Evolutionary conservation across 2,888 invertebrate genomes (phyloP), one percentile per base, ranked within the genome.

Genomic region (Pherbina coryleti): DNA sequence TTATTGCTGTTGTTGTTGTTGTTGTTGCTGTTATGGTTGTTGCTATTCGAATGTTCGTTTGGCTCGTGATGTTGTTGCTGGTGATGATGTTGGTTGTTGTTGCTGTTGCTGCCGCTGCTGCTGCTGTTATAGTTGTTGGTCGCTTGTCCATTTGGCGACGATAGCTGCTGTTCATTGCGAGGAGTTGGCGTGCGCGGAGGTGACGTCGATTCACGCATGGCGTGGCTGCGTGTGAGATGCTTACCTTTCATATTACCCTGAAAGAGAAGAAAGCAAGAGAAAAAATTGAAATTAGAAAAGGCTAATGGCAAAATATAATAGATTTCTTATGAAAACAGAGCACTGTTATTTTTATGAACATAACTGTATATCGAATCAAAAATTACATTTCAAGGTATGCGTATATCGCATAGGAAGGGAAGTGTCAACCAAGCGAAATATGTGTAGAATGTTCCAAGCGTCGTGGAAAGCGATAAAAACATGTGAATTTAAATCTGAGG

Each of bases 191-290:
- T 91, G 80, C 92, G 92, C 49, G 93, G 93, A 14, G 92, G 93
- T 34, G 93, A 93, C 70, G 95, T 93, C 81, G 96, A 94, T 89
- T 97, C 97, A 86, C 96, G 93, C 92, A 97, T 94, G 81, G 97
- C 97, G 91, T 96, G 95, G 86, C 97, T 96, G 85, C 97, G 93
- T 78, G 96, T 95, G 84, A 97, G 92, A 88, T 95, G 93, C 91
- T 96, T 96, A 81, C 94, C 92, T 91, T 96, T 96, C 89, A 94
- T 92, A 85, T 92, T 92, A 80, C 92, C 91, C 93, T 93, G 88
- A 8, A 89, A 90, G 80, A 69, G 44, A 44, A 44, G 14, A 44
- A 44, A 44, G 1, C 11, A 44, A 11, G 1, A 44, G 1, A 44
- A 44, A 44, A 44, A 2, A 14, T 11, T 7, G 37, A 11, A 1